These are phyloP conservation scores for Dolichomitus sp. DNA, from an alignment of 2,888 invertebrate species.

Conservation along the genomic window DNA sequence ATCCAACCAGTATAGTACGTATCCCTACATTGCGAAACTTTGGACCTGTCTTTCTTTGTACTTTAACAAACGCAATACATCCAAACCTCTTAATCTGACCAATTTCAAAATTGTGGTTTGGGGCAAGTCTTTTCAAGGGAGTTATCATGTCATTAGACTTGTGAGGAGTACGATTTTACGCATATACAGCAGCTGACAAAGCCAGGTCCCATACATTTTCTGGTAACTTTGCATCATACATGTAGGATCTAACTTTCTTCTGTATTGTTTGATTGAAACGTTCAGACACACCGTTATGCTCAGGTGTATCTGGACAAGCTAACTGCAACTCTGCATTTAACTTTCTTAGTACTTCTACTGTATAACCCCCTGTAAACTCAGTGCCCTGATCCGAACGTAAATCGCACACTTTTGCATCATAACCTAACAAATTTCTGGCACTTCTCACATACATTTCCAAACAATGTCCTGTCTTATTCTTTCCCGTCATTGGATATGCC, in stretches of 20 bases:
- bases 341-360: too few species aligned
- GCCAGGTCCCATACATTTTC: constrained; percentile 71
- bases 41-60: constrained; percentile 44
- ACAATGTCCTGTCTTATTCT: too few species aligned
- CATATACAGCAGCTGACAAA: constrained; percentile 52
- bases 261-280: constrained; percentile 43
- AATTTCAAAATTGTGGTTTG: constrained; percentile 14
- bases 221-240: constrained; percentile 63
- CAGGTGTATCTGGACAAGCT: too few species aligned
- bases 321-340: too few species aligned
- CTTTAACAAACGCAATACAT: constrained; percentile 30
- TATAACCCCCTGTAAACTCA: too few species aligned
- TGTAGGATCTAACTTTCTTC: constrained; percentile 57
- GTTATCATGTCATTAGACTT: constrained; percentile 54
- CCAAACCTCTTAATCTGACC: constrained; percentile 47
- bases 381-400: too few species aligned
- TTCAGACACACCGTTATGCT: too few species aligned
- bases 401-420: too few species aligned
- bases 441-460: too few species aligned
- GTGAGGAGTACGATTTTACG: constrained; percentile 61
- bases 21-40: too few species aligned
- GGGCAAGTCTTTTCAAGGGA: constrained; percentile 40
- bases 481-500: too few species aligned
- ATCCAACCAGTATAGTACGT: constrained; percentile 49
- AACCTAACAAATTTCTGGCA: too few species aligned